Percentiles rank a stretch among this genome's conserved stretches.
These are phyloP conservation scores for Archaeoteleia sp. DNA, from an alignment of 2,888 invertebrate genomes.

Conservation along the genomic window DNA sequence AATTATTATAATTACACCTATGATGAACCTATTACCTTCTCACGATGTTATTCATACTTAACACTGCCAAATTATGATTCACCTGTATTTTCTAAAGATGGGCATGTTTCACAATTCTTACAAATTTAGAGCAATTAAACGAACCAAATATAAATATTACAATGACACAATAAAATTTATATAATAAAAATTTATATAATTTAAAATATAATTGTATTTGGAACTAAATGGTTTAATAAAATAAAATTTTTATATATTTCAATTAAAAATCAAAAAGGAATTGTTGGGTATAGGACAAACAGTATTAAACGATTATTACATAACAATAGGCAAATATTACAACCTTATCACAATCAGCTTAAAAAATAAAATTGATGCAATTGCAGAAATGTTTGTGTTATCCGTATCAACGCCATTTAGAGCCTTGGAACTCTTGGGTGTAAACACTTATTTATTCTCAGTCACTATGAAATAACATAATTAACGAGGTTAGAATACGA, in stretches of 20 bases:
- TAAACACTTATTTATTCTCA: conserved; percentile 47
- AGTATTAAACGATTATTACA: no score
- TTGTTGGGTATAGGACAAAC: no score
- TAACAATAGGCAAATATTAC: no score
- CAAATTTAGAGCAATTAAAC: conserved; percentile 1
- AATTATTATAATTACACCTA: conserved; percentile 35
- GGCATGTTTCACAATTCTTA: neutral
- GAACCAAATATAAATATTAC: no score
- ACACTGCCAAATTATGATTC: conserved; percentile 9
- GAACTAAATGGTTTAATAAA: no score
- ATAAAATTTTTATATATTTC: no score
- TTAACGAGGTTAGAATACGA: conserved; percentile 55
- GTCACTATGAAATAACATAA: conserved; percentile 51
- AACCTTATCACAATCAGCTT: no score
- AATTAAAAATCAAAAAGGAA: no score
- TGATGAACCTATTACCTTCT: conserved; percentile 22
- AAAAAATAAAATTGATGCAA: no score
- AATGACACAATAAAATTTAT: no score
- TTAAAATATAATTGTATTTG: no score
- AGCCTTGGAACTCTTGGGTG: conserved; percentile 23
- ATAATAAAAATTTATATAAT: no score
- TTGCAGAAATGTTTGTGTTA: conserved; percentile 22
- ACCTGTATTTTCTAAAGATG: conserved; percentile 8
- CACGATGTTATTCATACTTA: conserved; percentile 20
- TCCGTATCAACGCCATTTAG: conserved; percentile 45